Base-by-base conservation (phyloP, 2,888 invertebrate genomes). In the Elgonia sp. region DNA sequence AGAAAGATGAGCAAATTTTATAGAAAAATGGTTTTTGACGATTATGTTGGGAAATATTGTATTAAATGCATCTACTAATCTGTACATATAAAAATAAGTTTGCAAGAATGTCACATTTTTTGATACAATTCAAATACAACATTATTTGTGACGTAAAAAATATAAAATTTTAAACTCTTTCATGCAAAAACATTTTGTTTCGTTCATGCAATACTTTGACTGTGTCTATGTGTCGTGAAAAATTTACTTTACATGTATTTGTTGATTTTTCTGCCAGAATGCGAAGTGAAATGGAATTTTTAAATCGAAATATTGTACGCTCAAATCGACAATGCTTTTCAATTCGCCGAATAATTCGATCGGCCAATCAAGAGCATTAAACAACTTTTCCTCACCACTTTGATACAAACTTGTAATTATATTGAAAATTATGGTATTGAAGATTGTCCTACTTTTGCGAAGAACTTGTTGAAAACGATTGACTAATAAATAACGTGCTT, bases 361-460 rank as follows among this genome's bases (percentile, higher is more conserved):
- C 37, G n/a, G 39, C 29, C 55, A 72, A 57, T 57, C 37, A 57
- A 18, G 42, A 39, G 18, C 55, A 57, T 39, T 40, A 57, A 55
- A 18, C 57, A 72, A 72, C 72, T 72, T 72, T 72, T 70, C 70
- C 70, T 53, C 69, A 6, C n/a, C 8, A 29, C 53, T 29, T 29
- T 29, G 29, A 53, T 72, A n/a, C n/a, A 72, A 72, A 72, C 42
- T 60, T 73, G 20, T 42, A 73, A 73, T 60, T 73, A 21, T 42
- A 60, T 46, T 60, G 73, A 42, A 73, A 73, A 73, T 60, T 73
- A 73, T 73, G 73, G 21, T 60, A 57, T 29, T 42, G 21, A 42
- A 73, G 42, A 73, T 29, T 73, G 73, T 73, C 73, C 73, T 73
- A 73, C 42, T 60, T 73, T 73, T n/a, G 29, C 21, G 20, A 46